These are phyloP conservation scores for Condylura cristata DNA, from an alignment of 2,113 vertebrate species.

Conservation along the genomic window DNA sequence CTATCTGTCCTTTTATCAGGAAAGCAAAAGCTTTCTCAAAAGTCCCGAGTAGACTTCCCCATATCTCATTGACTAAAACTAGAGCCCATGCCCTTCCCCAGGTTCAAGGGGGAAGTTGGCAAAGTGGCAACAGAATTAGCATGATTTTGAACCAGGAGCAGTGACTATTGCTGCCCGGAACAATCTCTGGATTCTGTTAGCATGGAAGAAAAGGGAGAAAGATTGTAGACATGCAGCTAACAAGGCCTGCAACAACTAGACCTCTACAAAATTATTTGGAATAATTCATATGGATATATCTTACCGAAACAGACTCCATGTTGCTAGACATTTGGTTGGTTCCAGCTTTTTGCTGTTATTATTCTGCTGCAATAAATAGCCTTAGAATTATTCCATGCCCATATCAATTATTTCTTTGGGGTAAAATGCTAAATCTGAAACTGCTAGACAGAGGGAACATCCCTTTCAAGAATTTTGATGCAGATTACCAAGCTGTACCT, in stretches of 20 bases:
- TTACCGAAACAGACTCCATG: background rate
- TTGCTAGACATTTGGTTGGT: conserved; percentile 6
- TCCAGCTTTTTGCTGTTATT: background rate
- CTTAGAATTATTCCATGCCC: conserved; percentile 30
- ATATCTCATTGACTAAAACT: conserved; percentile 39
- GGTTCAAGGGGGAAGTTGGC: background rate
- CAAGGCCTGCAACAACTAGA: background rate
- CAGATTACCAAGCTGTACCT: background rate
- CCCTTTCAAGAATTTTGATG: background rate
- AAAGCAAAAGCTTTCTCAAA: conserved; percentile 39
- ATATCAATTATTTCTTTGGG: background rate
- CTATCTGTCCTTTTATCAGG: background rate
- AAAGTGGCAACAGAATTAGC: background rate
- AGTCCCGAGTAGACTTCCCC: background rate
- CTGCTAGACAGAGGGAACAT: background rate
- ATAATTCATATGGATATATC: background rate
- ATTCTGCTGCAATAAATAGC: conserved; percentile 15
- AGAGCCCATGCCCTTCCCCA: background rate
- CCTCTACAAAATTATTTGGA: conserved; percentile 6
- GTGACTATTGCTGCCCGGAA: background rate
- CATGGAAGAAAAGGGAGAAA: background rate
- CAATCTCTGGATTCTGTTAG: background rate
- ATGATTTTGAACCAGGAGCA: background rate
- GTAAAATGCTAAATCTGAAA: background rate
- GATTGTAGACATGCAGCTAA: background rate